These are phyloP conservation scores for Sebastes umbrosus DNA, from an alignment of 2,797 vertebrate genomes.

Conservation along the genomic window DNA sequence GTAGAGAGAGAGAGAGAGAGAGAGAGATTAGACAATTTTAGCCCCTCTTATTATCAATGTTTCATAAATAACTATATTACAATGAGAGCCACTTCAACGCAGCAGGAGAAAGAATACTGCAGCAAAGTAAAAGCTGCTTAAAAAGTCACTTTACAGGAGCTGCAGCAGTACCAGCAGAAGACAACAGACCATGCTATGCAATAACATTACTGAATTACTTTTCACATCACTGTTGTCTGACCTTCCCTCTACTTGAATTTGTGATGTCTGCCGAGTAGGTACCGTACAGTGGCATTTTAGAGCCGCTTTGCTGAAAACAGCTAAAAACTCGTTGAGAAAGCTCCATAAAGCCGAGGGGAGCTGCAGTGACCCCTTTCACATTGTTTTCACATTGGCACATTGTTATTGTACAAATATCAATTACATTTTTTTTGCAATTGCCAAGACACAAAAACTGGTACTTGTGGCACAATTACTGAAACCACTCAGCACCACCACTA, in stretches of 20 bases:
- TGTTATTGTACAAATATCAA: not conserved
- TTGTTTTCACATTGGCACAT: not conserved
- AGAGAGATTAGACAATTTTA: not conserved
- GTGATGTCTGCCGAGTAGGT: not conserved
- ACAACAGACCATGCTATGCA: not conserved
- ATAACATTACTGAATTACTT: not conserved
- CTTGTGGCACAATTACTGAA: not conserved
- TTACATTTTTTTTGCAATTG: not conserved
- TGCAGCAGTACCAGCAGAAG: not conserved
- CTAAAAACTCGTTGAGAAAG: not conserved
- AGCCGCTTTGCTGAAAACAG: not conserved
- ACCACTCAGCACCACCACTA: not conserved
- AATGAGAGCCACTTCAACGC: conserved; percentile 10
- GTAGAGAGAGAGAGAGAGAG: not conserved
- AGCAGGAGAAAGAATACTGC: not conserved
- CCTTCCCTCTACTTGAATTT: not conserved
- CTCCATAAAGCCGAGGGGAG: not conserved
- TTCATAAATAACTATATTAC: conserved; percentile 23
- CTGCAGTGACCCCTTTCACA: not conserved
- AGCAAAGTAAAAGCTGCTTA: conserved; percentile 15
- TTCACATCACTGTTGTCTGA: not conserved
- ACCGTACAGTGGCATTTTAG: not conserved
- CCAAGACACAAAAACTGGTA: not conserved
- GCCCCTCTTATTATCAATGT: not conserved
- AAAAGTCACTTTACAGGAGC: not conserved